Base-by-base conservation (phyloP, 2,797 vertebrate genomes). In the Okamejei kenojei region DNA sequence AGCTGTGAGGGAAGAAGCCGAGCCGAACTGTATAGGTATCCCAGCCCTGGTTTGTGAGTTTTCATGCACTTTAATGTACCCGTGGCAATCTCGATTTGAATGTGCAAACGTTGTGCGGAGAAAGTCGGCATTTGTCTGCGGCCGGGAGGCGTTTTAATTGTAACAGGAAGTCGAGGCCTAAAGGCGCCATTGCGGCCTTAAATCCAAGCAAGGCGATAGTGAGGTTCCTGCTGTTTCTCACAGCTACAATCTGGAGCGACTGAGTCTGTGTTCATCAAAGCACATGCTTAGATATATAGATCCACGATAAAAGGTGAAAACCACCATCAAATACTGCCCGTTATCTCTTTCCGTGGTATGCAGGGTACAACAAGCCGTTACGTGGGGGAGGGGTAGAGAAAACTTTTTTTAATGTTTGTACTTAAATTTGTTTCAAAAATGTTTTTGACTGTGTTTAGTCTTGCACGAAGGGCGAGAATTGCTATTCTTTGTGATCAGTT, bases 151-250 rank as follows among this genome's bases (percentile, higher is more conserved):
- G 58, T 58, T 92, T 92, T 92, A 45, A 29, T 91, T 54, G 35
- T 54, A 54, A n/a, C 90, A 76, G 68, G 90, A 92, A 92, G 68
- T 58, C 90, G 71, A 54, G 90, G 90, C 90, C 90, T 92, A 92
- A 76, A 74, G 90, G 68, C 90, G 90, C 90, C 90, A 92, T 92
- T 58, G 54, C 35, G 76, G 90, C 90, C 90, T 92, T 71, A 88
- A 68, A 68, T 21, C 15, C 84, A 68, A 63, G 61, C n/a, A 88
- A 32, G n/a, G 84, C n/a, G 84, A 35, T 35, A 32, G 84, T 32
- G 63, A 68, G 61, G 15, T 32, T n/a, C 82, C 54, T 17, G 61
- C 15, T 21, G 21, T 58, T 68, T 68, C 65, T 19, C 65, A 32
- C 13, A 68, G 61, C 61, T 65, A 61, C 17, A 68, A 88, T 88